A percentile compares a stretch with the other conserved stretches of the same genome.
These are phyloP conservation scores for Chelidonichthys spinosus DNA, from an alignment of 2,797 vertebrate species.

Conservation along the genomic window DNA sequence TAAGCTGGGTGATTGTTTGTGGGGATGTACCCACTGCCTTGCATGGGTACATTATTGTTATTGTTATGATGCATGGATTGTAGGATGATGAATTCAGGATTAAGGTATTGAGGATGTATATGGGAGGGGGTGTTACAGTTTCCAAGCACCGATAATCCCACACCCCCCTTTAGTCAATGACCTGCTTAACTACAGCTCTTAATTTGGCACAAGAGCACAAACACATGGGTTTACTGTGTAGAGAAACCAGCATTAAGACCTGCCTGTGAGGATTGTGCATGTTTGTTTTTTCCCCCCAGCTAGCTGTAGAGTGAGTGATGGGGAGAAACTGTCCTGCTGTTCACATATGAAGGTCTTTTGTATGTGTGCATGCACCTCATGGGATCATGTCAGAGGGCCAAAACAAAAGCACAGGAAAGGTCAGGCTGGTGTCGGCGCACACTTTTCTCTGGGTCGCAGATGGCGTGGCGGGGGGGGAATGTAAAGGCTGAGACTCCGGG, in stretches of 20 bases:
- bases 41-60: conserved; percentile 41
- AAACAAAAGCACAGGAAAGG: conserved; percentile 75
- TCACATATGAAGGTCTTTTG: conserved; percentile 10
- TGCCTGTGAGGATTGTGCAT: conserved; percentile 25
- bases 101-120: conserved; percentile 62
- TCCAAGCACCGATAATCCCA: conserved; percentile 67
- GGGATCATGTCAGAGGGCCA: conserved; percentile 55
- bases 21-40: background rate
- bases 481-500: conserved; percentile 60
- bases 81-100: conserved; percentile 58
- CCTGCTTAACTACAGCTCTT: conserved; percentile 67
- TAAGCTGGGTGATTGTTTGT: conserved; percentile 20
- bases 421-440: conserved; percentile 70
- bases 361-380: conserved; percentile 21
- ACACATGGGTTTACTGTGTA: conserved; percentile 26
- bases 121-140: conserved; percentile 38
- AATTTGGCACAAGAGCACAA: conserved; percentile 46
- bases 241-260: conserved; percentile 41
- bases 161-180: conserved; percentile 67
- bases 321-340: conserved; percentile 15
- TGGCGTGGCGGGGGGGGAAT: conserved; percentile 63
- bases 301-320: background rate
- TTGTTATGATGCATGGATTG: conserved; percentile 49
- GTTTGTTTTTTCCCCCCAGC: conserved; percentile 8
- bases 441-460: conserved; percentile 79